phyloP scores from a whole-genome alignment of 2,797 vertebrate species.

The Hippopotamyrus pictus region DNA sequence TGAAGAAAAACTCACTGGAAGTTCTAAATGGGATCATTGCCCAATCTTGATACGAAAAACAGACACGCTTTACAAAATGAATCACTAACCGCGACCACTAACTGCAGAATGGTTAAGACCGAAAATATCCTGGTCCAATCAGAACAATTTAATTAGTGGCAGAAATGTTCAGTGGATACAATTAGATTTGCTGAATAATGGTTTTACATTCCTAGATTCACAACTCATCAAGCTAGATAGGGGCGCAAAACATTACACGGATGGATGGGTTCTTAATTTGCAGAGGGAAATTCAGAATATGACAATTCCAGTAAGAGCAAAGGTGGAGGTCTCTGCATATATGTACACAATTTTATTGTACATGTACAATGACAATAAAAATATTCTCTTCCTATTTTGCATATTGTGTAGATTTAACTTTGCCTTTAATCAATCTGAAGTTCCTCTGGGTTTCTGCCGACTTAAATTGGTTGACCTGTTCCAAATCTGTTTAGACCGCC shows the following conservation, averaged over 20 bases:
- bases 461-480: background rate
- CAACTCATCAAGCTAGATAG: background rate
- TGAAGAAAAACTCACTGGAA: background rate
- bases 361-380: background rate
- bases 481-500: background rate
- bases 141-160: background rate
- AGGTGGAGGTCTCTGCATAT: background rate
- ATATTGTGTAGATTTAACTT: background rate
- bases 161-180: background rate
- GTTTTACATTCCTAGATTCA: background rate
- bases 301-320: background rate
- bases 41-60: background rate
- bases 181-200: background rate
- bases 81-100: background rate
- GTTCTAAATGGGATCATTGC: background rate
- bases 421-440: background rate
- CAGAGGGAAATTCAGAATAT: background rate
- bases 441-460: background rate
- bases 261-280: background rate
- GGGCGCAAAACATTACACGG: background rate
- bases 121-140: background rate
- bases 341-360: background rate
- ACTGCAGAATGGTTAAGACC: background rate
- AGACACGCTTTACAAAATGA: background rate
- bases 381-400: background rate